Conservation (phyloP, 2,888 invertebrate species). For the Platycheirus albimanus region DNA sequence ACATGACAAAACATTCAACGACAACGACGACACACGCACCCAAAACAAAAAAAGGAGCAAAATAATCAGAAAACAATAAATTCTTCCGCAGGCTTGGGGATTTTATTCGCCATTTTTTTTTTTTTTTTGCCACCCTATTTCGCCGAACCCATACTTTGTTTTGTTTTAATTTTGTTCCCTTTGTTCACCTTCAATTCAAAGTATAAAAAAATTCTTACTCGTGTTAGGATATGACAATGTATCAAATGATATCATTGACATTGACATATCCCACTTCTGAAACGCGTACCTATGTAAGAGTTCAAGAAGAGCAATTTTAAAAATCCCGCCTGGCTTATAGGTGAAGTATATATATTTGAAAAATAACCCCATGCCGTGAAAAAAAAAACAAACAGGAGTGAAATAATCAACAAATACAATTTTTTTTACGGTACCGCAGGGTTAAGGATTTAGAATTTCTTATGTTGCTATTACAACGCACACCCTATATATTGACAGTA, state of each 20-base stretch:
- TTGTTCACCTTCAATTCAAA: background rate
- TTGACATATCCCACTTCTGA: constrained; percentile 39
- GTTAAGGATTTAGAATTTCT: constrained; percentile 41
- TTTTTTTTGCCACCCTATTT: background rate
- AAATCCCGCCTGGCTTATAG: constrained; percentile 21
- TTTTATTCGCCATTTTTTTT: constrained; percentile 11
- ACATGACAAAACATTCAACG: constrained; percentile 13
- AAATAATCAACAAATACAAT: background rate
- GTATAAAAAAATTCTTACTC: constrained; percentile 2
- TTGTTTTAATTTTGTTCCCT: constrained; percentile 27
- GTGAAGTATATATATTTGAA: background rate
- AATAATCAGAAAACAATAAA: constrained; percentile 71
- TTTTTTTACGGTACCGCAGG: constrained; percentile 22
- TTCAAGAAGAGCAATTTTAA: constrained; percentile 24
- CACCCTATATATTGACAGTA: constrained; percentile 17
- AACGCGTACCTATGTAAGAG: background rate
- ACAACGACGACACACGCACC: background rate
- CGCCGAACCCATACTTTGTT: too few relatives aligned
- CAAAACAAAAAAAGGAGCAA: constrained; percentile 25
- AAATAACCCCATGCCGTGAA: background rate
- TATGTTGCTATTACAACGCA: constrained; percentile 5
- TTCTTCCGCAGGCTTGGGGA: constrained; percentile 25
- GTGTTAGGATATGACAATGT: constrained; percentile 28
- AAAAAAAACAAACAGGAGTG: background rate
- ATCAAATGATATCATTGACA: constrained; percentile 34